phyloP scores from a whole-genome alignment of 1,140 invertebrate species.

The Euglossa dilemma region DNA sequence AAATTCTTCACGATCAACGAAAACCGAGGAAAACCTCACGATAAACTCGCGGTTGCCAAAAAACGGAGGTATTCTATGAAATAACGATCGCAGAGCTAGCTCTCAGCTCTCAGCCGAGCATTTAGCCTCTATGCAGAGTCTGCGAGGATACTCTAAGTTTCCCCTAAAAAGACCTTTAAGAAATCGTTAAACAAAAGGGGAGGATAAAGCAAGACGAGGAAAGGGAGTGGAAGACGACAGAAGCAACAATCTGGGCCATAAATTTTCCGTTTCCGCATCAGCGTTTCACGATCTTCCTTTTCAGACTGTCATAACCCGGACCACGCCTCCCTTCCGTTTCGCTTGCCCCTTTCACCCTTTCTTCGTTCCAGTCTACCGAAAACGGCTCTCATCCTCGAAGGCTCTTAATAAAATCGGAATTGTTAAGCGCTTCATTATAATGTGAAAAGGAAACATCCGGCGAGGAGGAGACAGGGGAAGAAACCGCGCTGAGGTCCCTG shows the following conservation, averaged over 20 bases:
- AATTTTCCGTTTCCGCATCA: conserved; percentile 38
- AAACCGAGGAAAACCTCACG: too few relatives aligned
- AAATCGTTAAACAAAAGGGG: too few relatives aligned
- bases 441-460: conserved; percentile 53
- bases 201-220: too few relatives aligned
- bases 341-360: conserved; percentile 12
- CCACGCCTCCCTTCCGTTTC: conserved; percentile 46
- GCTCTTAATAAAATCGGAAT: conserved; percentile 72
- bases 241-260: conserved; percentile 1
- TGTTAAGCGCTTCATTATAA: conserved; percentile 69
- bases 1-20: too few relatives aligned
- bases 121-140: too few relatives aligned
- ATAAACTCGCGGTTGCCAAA: too few relatives aligned
- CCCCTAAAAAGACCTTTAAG: too few relatives aligned
- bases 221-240: background rate
- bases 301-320: conserved; percentile 50
- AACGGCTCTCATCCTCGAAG: background rate
- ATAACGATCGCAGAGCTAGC: too few relatives aligned
- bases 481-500: background rate
- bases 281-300: conserved; percentile 46
- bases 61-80: too few relatives aligned
- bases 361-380: conserved; percentile 50
- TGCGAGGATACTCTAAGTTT: too few relatives aligned
- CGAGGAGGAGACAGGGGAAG: background rate
- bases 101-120: too few relatives aligned